Evolutionary conservation across 2,888 invertebrate genomes (phyloP).

Genomic region (Folsomia candida): DNA sequence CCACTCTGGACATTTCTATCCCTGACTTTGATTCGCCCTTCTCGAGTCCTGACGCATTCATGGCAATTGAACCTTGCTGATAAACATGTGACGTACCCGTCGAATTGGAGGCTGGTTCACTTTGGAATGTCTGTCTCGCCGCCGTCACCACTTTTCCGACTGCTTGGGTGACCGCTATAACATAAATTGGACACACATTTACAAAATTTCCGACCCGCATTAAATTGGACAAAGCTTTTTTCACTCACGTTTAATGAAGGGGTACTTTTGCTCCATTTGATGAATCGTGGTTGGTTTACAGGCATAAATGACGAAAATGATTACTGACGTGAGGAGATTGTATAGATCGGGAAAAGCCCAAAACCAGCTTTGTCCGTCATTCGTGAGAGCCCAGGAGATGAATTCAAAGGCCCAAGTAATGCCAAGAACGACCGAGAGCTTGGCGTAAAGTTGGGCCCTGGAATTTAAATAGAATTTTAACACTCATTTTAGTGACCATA

Average conservation of each 20-base stretch:
- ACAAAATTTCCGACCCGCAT: background rate
- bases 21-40: too few relatives aligned
- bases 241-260: slow-evolving; percentile 2
- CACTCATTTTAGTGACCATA: too few relatives aligned
- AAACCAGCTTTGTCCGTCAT: background rate
- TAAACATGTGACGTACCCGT: background rate
- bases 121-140: background rate
- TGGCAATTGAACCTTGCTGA: background rate
- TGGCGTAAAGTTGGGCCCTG: background rate
- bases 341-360: background rate
- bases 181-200: too few relatives aligned
- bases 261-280: background rate
- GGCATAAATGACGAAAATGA: slow-evolving; percentile 2
- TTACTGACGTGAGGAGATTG: background rate
- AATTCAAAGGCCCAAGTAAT: slow-evolving; percentile 5
- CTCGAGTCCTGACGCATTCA: too few relatives aligned
- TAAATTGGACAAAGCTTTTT: background rate
- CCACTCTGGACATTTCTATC: too few relatives aligned
- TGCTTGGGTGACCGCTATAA: background rate
- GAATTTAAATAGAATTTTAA: too few relatives aligned
- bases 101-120: background rate
- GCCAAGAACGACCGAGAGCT: background rate
- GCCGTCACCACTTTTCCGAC: background rate
- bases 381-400: background rate
- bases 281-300: background rate